A percentile compares a stretch with the other conserved stretches of the same genome.
Evolutionary conservation across 2,888 invertebrate species (phyloP).

Genomic region (Elegia similella): DNA sequence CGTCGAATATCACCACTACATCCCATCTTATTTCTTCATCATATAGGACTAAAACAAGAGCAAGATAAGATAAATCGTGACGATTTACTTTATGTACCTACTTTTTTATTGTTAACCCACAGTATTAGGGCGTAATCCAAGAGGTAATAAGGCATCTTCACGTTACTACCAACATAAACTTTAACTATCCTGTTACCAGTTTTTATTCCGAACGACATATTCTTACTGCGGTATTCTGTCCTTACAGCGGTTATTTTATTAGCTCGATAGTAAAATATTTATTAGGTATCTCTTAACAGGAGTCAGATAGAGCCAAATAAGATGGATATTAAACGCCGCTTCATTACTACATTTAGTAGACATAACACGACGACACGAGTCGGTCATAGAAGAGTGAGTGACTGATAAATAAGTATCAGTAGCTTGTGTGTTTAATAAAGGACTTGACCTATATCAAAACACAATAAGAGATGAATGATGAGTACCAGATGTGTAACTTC

Average conservation of each 20-base stretch:
- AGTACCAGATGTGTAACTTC: too few species aligned
- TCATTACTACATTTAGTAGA: not conserved
- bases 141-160: slow-evolving; percentile 25
- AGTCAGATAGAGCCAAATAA: slow-evolving; percentile 24
- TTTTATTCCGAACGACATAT: slow-evolving; percentile 37
- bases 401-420: too few species aligned
- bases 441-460: too few species aligned
- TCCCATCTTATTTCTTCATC: too few species aligned
- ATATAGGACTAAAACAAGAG: not conserved
- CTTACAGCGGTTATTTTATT: slow-evolving; percentile 53
- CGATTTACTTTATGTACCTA: slow-evolving; percentile 4
- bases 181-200: slow-evolving; percentile 36
- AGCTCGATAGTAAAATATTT: slow-evolving; percentile 40
- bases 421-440: too few species aligned
- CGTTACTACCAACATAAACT: slow-evolving; percentile 35
- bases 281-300: slow-evolving; percentile 36
- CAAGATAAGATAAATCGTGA: not conserved
- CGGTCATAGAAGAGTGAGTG: too few species aligned
- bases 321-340: slow-evolving; percentile 5
- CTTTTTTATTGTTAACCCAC: slow-evolving; percentile 21
- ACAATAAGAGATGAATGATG: too few species aligned
- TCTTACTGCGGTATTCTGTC: slow-evolving; percentile 34
- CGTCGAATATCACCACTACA: too few species aligned
- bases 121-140: slow-evolving; percentile 17
- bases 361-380: too few species aligned